phyloP scores from a whole-genome alignment of 2,797 vertebrate species.

The Enteromius argenteus region DNA sequence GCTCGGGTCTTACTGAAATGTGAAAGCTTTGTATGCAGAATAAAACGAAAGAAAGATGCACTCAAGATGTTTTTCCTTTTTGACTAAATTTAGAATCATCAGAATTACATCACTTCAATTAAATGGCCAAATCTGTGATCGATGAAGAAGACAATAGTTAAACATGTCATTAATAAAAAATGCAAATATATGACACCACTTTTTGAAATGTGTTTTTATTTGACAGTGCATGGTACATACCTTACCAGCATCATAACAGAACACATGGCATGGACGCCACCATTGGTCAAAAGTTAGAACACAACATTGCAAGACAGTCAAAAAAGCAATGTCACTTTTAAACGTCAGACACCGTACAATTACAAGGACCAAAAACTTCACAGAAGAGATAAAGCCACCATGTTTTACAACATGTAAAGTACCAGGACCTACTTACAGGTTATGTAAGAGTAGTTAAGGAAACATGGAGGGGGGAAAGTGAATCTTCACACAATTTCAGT shows the following conservation, averaged over 20 bases:
- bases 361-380: constrained; percentile 75
- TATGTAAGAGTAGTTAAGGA: constrained; percentile 38
- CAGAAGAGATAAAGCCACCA: constrained; percentile 82
- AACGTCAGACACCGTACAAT: constrained; percentile 66
- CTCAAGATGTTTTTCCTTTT: not conserved
- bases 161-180: constrained; percentile 8
- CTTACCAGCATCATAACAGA: constrained; percentile 68
- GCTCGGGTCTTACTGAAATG: not conserved
- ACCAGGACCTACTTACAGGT: constrained; percentile 69
- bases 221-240: constrained; percentile 76
- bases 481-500: not conserved
- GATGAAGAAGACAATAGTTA: not conserved
- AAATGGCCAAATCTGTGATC: not conserved
- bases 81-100: not conserved
- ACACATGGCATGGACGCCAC: constrained; percentile 72
- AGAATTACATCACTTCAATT: not conserved
- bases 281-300: constrained; percentile 69
- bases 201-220: constrained; percentile 72
- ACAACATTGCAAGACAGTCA: constrained; percentile 70
- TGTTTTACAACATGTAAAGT: constrained; percentile 81
- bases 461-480: not conserved
- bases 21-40: constrained; percentile 1
- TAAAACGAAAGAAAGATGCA: not conserved
- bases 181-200: not conserved
- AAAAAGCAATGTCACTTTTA: constrained; percentile 71